These are phyloP conservation scores for Harpegnathos saltator DNA, from an alignment of 1,140 invertebrate species.

Conservation along the genomic window DNA sequence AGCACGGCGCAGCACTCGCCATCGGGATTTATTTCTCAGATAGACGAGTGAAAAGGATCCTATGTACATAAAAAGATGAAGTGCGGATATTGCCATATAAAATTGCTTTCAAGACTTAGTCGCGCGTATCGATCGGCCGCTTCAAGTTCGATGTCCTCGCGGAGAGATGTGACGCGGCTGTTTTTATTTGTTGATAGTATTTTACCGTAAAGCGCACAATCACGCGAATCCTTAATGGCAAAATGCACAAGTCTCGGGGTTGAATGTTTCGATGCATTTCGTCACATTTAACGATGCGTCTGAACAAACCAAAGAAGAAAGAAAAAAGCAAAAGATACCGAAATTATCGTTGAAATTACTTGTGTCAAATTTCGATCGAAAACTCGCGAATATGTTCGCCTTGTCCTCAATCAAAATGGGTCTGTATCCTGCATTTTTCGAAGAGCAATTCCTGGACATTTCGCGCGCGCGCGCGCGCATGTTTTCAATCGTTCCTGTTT, in stretches of 20 bases:
- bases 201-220: neutral
- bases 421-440: conserved; percentile 21
- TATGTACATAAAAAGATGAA: conserved; percentile 18
- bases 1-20: neutral
- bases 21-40: conserved; percentile 16
- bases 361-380: neutral
- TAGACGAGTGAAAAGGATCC: conserved; percentile 6
- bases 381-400: neutral
- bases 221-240: neutral
- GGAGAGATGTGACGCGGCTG: neutral
- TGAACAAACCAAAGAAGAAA: too few species aligned
- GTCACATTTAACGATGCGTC: neutral
- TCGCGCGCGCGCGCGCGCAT: too few species aligned
- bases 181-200: neutral
- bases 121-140: neutral
- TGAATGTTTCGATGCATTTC: neutral
- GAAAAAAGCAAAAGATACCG: neutral
- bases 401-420: neutral
- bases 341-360: neutral
- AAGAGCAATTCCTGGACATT: conserved; percentile 18
- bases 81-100: neutral
- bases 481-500: conserved; percentile 39
- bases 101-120: conserved; percentile 16
- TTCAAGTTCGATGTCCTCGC: conserved; percentile 4
- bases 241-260: neutral